Percentiles rank a stretch among this genome's conserved stretches.
phyloP scores from a whole-genome alignment of 2,113 vertebrate species.

The Coreoperca whiteheadi region DNA sequence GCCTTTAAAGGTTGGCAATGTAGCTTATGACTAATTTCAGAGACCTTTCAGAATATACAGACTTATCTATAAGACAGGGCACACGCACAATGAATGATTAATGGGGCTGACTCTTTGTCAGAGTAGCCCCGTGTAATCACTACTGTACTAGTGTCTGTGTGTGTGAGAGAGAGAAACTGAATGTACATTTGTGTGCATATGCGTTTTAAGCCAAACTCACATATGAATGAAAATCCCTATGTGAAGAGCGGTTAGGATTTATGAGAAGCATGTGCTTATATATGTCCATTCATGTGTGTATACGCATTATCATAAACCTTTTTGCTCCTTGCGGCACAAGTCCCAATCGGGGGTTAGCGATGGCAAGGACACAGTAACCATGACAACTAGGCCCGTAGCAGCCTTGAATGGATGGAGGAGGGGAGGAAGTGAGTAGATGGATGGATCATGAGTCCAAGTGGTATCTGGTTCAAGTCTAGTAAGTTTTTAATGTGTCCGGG shows the following conservation, averaged over 20 bases:
- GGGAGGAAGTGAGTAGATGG: slow-evolving; percentile 50
- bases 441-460: slow-evolving; percentile 44
- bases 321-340: slow-evolving; percentile 45
- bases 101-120: slow-evolving; percentile 37
- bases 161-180: neutral
- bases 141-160: neutral
- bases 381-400: slow-evolving; percentile 70
- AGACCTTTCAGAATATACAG: slow-evolving; percentile 41
- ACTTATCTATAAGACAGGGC: slow-evolving; percentile 28
- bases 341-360: slow-evolving; percentile 55
- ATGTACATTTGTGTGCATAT: neutral
- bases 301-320: slow-evolving; percentile 32
- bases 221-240: slow-evolving; percentile 58
- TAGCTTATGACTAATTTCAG: slow-evolving; percentile 28
- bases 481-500: slow-evolving; percentile 24
- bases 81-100: slow-evolving; percentile 42
- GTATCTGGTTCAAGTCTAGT: slow-evolving; percentile 36
- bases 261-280: neutral
- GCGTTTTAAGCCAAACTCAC: slow-evolving; percentile 15
- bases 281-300: neutral
- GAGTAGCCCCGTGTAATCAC: slow-evolving; percentile 24
- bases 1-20: slow-evolving; percentile 54
- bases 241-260: neutral
- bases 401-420: slow-evolving; percentile 73
- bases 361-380: slow-evolving; percentile 72